Conservation (phyloP, 1,140 invertebrate species). For the Platyscapa corneri region DNA sequence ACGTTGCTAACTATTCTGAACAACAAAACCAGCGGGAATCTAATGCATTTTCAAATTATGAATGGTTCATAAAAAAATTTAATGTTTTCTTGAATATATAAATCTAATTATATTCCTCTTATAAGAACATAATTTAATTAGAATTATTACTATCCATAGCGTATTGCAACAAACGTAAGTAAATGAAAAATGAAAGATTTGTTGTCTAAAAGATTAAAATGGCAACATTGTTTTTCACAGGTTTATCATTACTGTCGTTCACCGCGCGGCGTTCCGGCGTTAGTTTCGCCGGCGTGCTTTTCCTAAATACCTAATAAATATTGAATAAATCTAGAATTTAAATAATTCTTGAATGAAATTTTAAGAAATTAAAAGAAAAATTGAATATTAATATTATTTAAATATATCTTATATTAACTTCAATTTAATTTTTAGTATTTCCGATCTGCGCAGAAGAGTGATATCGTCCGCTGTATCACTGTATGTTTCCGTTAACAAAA, state of each 20-base stretch:
- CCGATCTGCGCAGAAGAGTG: conserved; percentile 13
- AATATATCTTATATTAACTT: background rate
- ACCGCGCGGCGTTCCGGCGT: conserved; percentile 44
- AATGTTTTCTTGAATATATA: background rate
- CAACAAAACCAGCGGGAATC: background rate
- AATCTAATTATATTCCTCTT: background rate
- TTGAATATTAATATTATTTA: background rate
- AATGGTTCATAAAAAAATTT: background rate
- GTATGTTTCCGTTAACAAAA: background rate
- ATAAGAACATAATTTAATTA: background rate
- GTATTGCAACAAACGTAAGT: background rate
- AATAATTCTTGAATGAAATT: background rate
- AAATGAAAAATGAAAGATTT: background rate
- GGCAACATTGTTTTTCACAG: background rate
- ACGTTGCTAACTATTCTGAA: conserved; percentile 1
- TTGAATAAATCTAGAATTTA: background rate
- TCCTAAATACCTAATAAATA: background rate
- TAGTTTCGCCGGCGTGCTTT: conserved; percentile 10
- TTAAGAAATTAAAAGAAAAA: background rate
- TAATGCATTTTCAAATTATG: background rate
- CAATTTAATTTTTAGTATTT: background rate
- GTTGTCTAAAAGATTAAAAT: background rate
- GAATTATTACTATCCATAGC: background rate
- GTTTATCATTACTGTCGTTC: conserved; percentile 13
- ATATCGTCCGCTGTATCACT: background rate